Conservation (phyloP, 2,113 vertebrate genomes). For the Urocolius indicus region DNA sequence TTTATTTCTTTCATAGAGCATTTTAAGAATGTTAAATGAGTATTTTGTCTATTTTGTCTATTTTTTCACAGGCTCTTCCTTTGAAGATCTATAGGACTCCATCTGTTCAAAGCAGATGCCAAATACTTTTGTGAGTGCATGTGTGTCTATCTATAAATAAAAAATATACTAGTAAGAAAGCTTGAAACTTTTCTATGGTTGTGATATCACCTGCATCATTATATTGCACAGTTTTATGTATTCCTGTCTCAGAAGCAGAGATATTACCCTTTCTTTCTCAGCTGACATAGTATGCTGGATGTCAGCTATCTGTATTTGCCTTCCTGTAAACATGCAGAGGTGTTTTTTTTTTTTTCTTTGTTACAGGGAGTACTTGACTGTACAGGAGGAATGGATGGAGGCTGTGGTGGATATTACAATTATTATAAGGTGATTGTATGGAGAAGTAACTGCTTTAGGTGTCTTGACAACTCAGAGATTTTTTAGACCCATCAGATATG, state of each 20-base stretch:
- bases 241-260: background rate
- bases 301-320: background rate
- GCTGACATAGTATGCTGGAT: background rate
- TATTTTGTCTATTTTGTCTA: background rate
- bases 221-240: background rate
- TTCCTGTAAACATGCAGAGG: background rate
- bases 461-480: background rate
- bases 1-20: constrained; percentile 25
- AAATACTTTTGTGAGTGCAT: background rate
- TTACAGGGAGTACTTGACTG: background rate
- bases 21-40: constrained; percentile 2
- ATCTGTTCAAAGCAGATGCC: constrained; percentile 54
- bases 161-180: background rate
- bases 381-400: background rate
- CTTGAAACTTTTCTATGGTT: background rate
- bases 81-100: constrained; percentile 9
- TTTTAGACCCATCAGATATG: background rate
- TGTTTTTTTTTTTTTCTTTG: background rate
- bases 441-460: background rate
- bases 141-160: background rate
- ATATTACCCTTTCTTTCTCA: background rate
- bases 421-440: background rate
- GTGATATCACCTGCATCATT: background rate
- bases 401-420: background rate
- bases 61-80: constrained; percentile 22